Base-by-base conservation (phyloP, 1,140 invertebrate species). In the Lordiphosa mommai region DNA sequence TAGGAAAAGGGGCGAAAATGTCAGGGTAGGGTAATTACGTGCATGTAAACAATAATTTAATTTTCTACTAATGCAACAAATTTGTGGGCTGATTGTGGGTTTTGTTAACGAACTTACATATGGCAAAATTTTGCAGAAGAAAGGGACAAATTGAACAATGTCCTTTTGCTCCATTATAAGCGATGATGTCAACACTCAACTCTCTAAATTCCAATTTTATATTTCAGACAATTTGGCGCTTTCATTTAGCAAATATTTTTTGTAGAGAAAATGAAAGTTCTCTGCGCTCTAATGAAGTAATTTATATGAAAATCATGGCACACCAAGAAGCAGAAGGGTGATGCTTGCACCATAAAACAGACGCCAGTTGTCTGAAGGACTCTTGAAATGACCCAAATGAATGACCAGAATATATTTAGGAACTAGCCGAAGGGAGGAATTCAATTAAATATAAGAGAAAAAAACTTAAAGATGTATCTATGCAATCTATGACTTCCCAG, bases 21-120 rank as follows among this genome's bases (percentile, higher is more conserved):
- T 69, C 52, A 53, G 64, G 64, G 61, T 71, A 68, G 71, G 77
- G 76, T 82, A 84, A 82, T 82, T 82, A 84, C 77, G 77, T 41
- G 74, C 71, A 69, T 86, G 82, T 86, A 86, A 86, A 86, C 82
- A 86, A 84, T 86, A 86, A 86, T 86, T 87, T 86, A 84, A 86
- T 86, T 86, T 86, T 51, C 69, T 61, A 84, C 64, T 84, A 86
- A 86, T 61, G 77, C 77, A 67, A 67, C 68, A 68, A 86, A 87
- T 86, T 87, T 84, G 84, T 77, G 84, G 82, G 72, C 77, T 82
- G 77, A 82, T 82, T 84, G 77, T 53, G 76, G 77, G 67, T 66
- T 68, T 71, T 61, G 67, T 69, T 84, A 82, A 76, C 65, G 43
- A 68, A 68, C 34, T 51, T 50, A 37, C 20, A 2, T 16, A 38